A percentile compares a stretch with the other conserved stretches of the same genome.
These are phyloP conservation scores for Andrena minutula DNA, from an alignment of 2,888 invertebrate species.

Conservation along the genomic window DNA sequence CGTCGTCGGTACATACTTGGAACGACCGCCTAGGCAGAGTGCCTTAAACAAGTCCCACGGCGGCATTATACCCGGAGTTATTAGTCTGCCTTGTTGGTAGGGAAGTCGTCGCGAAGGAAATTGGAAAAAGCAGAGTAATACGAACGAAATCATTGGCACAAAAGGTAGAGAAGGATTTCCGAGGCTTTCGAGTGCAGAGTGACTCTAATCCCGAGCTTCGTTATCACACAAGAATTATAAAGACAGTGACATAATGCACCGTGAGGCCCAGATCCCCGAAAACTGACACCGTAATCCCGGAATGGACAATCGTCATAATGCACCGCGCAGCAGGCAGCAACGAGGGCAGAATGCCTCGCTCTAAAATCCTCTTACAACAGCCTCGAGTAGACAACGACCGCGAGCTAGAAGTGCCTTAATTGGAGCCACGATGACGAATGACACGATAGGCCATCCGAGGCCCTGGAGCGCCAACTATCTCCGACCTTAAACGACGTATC, in stretches of 20 bases:
- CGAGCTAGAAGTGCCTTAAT: constrained; percentile 58
- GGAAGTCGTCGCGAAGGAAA: neutral
- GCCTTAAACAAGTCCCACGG: too few species aligned
- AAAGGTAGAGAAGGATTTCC: too few species aligned
- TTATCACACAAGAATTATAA: neutral
- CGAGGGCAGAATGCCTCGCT: constrained; percentile 16
- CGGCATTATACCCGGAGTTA: constrained; percentile 13
- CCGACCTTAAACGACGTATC: constrained; percentile 46
- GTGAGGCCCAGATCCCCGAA: neutral
- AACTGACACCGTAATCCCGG: constrained; percentile 25
- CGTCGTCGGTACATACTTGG: constrained; percentile 3
- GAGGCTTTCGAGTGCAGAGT: too few species aligned
- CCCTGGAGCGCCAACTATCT: constrained; percentile 43
- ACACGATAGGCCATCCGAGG: constrained; percentile 20
- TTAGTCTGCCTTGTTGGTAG: neutral
- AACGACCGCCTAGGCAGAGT: neutral
- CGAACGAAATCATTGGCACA: too few species aligned
- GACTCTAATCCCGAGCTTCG: too few species aligned
- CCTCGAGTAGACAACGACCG: constrained; percentile 56
- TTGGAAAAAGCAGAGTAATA: neutral
- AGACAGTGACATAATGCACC: neutral
- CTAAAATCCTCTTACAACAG: constrained; percentile 54
- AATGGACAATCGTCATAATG: constrained; percentile 28
- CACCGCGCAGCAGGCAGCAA: neutral
- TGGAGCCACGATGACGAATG: constrained; percentile 62